Evolutionary conservation across 1,140 invertebrate species (phyloP).

Genomic region (Akabosia matsudoensis): DNA sequence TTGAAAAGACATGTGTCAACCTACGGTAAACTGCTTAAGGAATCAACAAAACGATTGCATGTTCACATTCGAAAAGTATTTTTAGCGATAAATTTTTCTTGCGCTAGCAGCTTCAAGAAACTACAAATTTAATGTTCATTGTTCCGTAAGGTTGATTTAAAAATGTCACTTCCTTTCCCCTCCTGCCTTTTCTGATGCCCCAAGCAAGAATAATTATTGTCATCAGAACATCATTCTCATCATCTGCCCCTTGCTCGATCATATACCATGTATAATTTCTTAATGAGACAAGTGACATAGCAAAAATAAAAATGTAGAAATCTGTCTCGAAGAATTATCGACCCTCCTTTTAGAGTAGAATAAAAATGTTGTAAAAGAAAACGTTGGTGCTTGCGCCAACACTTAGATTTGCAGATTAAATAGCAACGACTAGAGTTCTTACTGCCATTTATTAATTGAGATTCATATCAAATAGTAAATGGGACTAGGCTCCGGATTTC

Average conservation of each 20-base stretch:
- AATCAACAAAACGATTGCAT: too few species aligned
- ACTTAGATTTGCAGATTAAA: too few species aligned
- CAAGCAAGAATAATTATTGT: constrained; percentile 21
- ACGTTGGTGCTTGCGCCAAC: too few species aligned
- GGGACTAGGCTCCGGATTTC: too few species aligned
- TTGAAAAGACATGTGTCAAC: too few species aligned
- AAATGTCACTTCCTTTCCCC: constrained; percentile 16
- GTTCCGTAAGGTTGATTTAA: constrained; percentile 19
- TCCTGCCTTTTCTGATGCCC: not conserved
- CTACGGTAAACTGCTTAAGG: too few species aligned
- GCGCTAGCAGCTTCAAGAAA: not conserved
- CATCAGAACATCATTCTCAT: constrained; percentile 8
- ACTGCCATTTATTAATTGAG: too few species aligned
- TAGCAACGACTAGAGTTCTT: too few species aligned
- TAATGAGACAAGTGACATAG: constrained; percentile 23
- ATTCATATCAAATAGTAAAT: not conserved
- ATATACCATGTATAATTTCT: constrained; percentile 14
- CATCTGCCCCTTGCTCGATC: not conserved
- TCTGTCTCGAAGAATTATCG: not conserved
- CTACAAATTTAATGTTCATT: not conserved
- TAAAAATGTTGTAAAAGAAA: too few species aligned
- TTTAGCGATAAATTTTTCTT: not conserved
- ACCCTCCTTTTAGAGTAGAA: not conserved
- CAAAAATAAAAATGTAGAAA: not conserved
- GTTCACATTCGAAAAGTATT: not conserved